These are phyloP conservation scores for Calephelis perditalis DNA, from an alignment of 2,888 invertebrate species.

Conservation along the genomic window DNA sequence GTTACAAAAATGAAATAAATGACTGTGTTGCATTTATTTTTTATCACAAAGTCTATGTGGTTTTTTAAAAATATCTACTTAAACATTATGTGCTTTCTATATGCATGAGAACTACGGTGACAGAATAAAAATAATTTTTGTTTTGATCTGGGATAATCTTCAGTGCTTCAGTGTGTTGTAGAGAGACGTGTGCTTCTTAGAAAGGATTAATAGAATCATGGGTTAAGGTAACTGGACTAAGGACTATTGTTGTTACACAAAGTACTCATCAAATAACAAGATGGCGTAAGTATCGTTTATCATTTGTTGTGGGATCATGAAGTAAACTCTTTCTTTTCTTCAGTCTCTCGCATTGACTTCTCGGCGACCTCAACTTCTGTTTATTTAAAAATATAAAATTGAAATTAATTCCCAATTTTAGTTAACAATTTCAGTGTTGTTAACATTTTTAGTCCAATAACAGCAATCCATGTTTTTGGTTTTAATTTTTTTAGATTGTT, in stretches of 20 bases:
- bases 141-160: slow-evolving; percentile 45
- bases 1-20: too few relatives aligned
- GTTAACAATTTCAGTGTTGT: too few relatives aligned
- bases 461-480: too few relatives aligned
- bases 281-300: slow-evolving; percentile 62
- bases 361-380: slow-evolving; percentile 32
- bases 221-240: slow-evolving; percentile 54
- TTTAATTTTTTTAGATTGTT: too few relatives aligned
- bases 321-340: slow-evolving; percentile 50
- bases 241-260: slow-evolving; percentile 40
- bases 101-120: slow-evolving; percentile 67
- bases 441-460: too few relatives aligned
- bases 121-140: slow-evolving; percentile 41
- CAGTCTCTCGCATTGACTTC: slow-evolving; percentile 9
- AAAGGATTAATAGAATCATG: slow-evolving; percentile 41
- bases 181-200: slow-evolving; percentile 58
- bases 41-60: slow-evolving; percentile 5
- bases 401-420: background rate
- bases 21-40: too few relatives aligned
- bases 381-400: slow-evolving; percentile 6
- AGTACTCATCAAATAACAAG: slow-evolving; percentile 49
- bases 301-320: slow-evolving; percentile 66
- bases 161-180: slow-evolving; percentile 70
- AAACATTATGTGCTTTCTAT: slow-evolving; percentile 34
- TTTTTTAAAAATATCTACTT: slow-evolving; percentile 5